A percentile compares a stretch with the other conserved stretches of the same genome.
Evolutionary conservation across 2,888 invertebrate species (phyloP).

Genomic region (Meta bourneti): DNA sequence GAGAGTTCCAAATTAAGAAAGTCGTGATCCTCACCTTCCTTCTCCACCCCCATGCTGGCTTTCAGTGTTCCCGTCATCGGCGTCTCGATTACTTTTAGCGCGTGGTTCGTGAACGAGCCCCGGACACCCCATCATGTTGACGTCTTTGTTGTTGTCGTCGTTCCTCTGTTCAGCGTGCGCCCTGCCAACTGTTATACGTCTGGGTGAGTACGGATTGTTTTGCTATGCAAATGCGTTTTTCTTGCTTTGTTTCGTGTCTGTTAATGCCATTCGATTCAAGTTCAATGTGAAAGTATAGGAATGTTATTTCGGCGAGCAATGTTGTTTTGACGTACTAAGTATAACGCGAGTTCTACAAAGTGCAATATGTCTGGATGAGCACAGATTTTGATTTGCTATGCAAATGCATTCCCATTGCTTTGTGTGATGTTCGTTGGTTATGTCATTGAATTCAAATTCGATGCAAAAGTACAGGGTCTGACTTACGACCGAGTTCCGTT

Average conservation of each 20-base stretch:
- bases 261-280: no score
- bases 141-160: slow-evolving; percentile 17
- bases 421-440: no score
- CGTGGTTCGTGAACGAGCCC: background rate
- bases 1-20: slow-evolving; percentile 68
- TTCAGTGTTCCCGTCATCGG: background rate
- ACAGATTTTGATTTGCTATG: no score
- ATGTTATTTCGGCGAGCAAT: no score
- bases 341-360: background rate
- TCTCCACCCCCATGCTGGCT: background rate
- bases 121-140: slow-evolving; percentile 12
- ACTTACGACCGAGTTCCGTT: no score
- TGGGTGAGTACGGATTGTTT: slow-evolving; percentile 34
- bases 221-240: background rate
- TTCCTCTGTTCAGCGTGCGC: background rate
- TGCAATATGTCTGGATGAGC: no score
- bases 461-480: no score
- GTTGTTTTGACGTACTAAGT: no score
- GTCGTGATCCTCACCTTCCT: slow-evolving; percentile 7
- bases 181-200: slow-evolving; percentile 40
- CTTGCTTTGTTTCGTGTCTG: no score
- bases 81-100: background rate
- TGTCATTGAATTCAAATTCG: no score
- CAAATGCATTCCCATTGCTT: no score
- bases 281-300: no score